Base-by-base conservation (phyloP, 2,888 invertebrate genomes). In the Amiota communis region DNA sequence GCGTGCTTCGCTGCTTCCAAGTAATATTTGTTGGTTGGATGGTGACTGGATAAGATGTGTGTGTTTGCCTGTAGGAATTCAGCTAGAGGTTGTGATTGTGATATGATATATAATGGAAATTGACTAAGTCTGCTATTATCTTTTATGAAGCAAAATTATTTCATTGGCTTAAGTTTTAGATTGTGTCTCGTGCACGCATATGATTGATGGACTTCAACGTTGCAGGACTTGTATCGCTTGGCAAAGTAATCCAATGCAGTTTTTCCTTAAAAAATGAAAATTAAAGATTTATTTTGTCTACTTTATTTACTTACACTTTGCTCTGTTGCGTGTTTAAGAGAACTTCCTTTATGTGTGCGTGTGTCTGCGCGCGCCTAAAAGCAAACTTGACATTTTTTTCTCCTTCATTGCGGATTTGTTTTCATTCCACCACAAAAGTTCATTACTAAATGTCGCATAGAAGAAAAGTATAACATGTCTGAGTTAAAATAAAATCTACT, bases 121-220 rank as follows among this genome's bases (percentile, higher is more conserved):
- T 78, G 79, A 79, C 74, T 82, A 83, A 83, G 83, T 85, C 77
- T 74, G 85, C 81, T 81, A 84, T 84, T 84, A 84, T 84, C 81
- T 83, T 84, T 84, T 84, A 84, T 84, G 82, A 84, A 84, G 82
- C 81, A 81, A 80, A 81, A 79, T 80, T 80, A 71, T 72, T 78
- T 74, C 75, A 79, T 76, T 65, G 68, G 74, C 74, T 74, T 72
- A 78, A 77, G 81, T 76, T 79, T 79, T 76, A 76, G 79, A 70
- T 75, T 76, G 69, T 76, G 73, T 12, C 12, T 68, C 17, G 36
- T 20, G 53, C 20, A 6, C 36, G 67, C 36, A 15, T 8, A n/a
- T 68, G 67, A 68, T 68, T 68, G 67, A 68, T 68, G 51, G 51
- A 48, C 48, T 65, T 64, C 64, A 65, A 20, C 12, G 20, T 36